Percentiles rank a stretch among this genome's conserved stretches.
Conservation (phyloP, 2,797 vertebrate species). For the Thunnus albacares region DNA sequence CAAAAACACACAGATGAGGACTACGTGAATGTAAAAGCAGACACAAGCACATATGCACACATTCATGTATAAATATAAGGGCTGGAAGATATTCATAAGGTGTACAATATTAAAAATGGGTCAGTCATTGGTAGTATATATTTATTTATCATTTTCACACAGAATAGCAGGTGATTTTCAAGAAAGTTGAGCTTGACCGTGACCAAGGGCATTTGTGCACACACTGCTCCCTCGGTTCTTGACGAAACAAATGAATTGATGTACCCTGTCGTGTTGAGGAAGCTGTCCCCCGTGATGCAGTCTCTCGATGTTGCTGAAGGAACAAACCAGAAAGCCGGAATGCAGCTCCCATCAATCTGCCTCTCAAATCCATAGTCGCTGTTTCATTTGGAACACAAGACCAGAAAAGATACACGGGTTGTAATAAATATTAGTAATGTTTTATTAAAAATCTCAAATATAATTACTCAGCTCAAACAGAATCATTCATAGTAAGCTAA, state of each 20-base stretch:
- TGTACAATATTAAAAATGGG: background rate
- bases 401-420: constrained; percentile 7
- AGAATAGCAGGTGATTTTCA: background rate
- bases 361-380: constrained; percentile 96
- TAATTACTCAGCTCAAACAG: constrained; percentile 30
- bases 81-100: background rate
- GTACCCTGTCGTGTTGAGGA: constrained; percentile 94
- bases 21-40: constrained; percentile 9
- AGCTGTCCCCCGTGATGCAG: constrained; percentile 91
- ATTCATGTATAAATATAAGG: background rate
- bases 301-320: constrained; percentile 89
- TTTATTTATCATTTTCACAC: background rate
- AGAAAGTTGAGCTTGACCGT: background rate
- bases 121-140: background rate
- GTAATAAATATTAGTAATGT: constrained; percentile 23
- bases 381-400: constrained; percentile 44
- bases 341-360: constrained; percentile 90
- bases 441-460: constrained; percentile 39
- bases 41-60: background rate
- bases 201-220: background rate
- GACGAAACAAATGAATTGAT: constrained; percentile 14
- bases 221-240: background rate
- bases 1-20: constrained; percentile 29
- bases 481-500: constrained; percentile 31
- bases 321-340: constrained; percentile 93